Conservation (phyloP, 2,113 vertebrate species). For the Sphaerodactylus townsendi region DNA sequence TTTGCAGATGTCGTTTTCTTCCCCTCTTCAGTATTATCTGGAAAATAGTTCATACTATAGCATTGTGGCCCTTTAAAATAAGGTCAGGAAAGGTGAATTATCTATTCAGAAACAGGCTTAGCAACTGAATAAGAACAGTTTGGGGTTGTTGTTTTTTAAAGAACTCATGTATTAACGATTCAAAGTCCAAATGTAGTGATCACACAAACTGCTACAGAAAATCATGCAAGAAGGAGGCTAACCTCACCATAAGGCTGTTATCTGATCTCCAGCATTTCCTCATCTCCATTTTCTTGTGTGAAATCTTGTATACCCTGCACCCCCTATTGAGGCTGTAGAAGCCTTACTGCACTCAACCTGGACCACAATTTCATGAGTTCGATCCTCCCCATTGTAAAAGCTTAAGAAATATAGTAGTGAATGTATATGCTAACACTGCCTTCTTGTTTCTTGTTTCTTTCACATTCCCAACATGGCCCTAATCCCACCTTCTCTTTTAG, state of each 20-base stretch:
- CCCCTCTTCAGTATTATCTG: constrained; percentile 39
- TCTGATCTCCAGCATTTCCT: neutral
- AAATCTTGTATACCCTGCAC: neutral
- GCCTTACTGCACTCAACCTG: neutral
- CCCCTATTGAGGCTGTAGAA: neutral
- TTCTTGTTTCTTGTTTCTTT: neutral
- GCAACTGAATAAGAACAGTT: neutral
- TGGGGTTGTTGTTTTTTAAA: neutral
- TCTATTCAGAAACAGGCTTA: neutral
- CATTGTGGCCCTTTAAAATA: neutral
- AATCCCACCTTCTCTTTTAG: neutral
- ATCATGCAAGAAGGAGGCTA: neutral
- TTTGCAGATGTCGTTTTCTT: constrained; percentile 44
- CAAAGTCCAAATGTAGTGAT: neutral
- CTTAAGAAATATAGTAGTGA: neutral
- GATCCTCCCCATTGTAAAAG: neutral
- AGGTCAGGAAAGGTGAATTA: neutral
- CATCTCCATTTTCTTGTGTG: neutral
- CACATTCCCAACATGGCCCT: neutral
- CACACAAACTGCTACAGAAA: neutral
- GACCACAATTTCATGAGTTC: no score
- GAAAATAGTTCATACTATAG: constrained; percentile 42
- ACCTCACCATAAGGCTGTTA: neutral
- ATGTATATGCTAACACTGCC: neutral
- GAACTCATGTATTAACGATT: neutral